Evolutionary conservation across 2,113 vertebrate species (phyloP), one percentile per base, ranked within the genome.

Genomic region (Rhizomys pruinosus): DNA sequence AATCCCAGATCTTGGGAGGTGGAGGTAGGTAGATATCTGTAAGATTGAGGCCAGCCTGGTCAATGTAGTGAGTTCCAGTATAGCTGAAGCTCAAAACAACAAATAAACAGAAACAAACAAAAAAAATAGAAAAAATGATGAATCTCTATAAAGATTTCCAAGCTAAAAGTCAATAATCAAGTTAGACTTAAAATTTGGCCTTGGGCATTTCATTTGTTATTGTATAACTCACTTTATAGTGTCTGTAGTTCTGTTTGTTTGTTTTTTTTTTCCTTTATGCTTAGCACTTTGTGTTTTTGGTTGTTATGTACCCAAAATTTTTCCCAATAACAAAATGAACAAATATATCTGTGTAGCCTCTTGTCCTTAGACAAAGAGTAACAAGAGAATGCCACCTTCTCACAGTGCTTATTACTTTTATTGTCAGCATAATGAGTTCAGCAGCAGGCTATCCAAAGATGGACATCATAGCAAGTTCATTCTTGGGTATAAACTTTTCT

Each of bases 91-190:
- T 52, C 47, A 52, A 52, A 52, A 52, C 47, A 52, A 52, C 6
- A 11, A 52, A 6, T 7, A 52, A 52, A 52, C 47, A 52, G 11
- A 52, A 52, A 52, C 11, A 52, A 52, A 52, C 47, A 52, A 52
- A 52, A 52, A 52, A 52, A 52, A 6, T 11, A 52, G 47, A 19
- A 11, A 68, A 90, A 89, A 71, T 47, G 32, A 4, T 12, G 16
- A 42, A 8, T 72, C 27, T 10, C 0, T 71, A 44, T 69, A 69
- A 82, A 81, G 12, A 1, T 69, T 57, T 92, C 34, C 37, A 79
- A 61, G 64, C 92, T 79, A 89, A 61, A 89, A 91, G 90, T 93
- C 34, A 89, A 84, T 71, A 89, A 84, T 71, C 2, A 64, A 93
- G 23, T 72, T 47, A 17, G 10, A 34, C 25, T 61, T 87, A 29